A percentile compares a stretch with the other conserved stretches of the same genome.
Conservation (phyloP, 2,113 vertebrate species). For the Tragulus kanchil region DNA sequence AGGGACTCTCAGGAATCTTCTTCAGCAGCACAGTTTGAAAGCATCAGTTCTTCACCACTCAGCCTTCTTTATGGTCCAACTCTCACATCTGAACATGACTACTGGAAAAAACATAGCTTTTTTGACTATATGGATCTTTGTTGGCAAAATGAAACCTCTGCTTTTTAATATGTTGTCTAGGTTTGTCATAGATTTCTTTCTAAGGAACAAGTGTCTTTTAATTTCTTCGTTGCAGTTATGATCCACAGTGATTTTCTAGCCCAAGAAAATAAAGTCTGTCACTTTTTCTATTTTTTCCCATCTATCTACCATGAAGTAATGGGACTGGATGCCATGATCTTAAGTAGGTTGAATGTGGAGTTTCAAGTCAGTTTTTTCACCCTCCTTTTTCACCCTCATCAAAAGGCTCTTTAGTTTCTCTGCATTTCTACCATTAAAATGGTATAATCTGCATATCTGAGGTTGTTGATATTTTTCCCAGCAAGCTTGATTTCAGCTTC, state of each 20-base stretch:
- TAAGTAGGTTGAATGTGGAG: too few species aligned
- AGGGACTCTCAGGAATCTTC: background rate
- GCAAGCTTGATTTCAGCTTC: too few species aligned
- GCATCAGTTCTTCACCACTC: rapidly evolving
- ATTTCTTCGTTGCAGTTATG: background rate
- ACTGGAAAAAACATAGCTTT: background rate
- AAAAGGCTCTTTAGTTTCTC: too few species aligned
- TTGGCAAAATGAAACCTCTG: background rate
- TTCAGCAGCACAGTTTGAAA: background rate
- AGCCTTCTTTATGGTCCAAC: background rate
- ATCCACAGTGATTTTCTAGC: background rate
- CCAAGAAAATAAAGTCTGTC: background rate
- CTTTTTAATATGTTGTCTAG: background rate
- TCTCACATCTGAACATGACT: background rate
- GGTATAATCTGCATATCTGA: too few species aligned
- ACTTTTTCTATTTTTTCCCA: background rate
- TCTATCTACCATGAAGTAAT: too few species aligned
- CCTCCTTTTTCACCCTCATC: too few species aligned
- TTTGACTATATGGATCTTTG: background rate
- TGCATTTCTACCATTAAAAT: too few species aligned
- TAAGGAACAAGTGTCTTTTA: background rate
- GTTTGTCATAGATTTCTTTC: background rate
- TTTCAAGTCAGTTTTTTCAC: too few species aligned
- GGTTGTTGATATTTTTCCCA: too few species aligned
- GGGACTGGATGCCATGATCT: too few species aligned